Evolutionary conservation across 2,888 invertebrate genomes (phyloP), one percentile per base, ranked within the genome.

Genomic region (Nephrotoma guestfalica): DNA sequence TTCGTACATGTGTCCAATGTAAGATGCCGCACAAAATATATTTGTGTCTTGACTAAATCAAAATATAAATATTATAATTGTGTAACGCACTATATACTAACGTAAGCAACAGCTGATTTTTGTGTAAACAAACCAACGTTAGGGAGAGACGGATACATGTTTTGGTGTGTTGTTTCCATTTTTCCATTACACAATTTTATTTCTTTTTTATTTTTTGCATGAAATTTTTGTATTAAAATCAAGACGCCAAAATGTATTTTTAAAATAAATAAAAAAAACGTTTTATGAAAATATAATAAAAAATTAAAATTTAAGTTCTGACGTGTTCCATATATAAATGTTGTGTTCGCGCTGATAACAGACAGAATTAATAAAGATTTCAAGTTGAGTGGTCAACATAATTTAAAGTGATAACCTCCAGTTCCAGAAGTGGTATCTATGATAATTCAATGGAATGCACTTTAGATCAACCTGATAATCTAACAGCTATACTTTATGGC

Each of bases 401-500:
- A 30, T 30, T 30, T 30, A 3, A 30, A 30, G 30, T 30, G 30
- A 2, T 30, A 30, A 30, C 30, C 30, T 30, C 30, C 30, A 30
- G 30, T 30, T 30, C 30, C 30, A 30, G 30, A 30, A 30, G 30
- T 2, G 30, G 1, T 30, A 30, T 30, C 30, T 30, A 3, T 30
- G 30, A 30, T 30, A 30, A 30, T 30, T 30, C 30, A 30, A 30
- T 30, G 30, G 30, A 2, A 3, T 30, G 30, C 30, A 30, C 30
- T 30, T 30, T 30, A 30, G 30, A 30, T 30, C 30, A 30, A 30
- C 2, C 30, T 89, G 95, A 96, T 90, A 96, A 96, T 92, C 92
- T 96, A 87, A 94, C 96, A 86, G 96, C 96, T 86, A 93, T 96
- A 88, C 92, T 96, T 6, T 93, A 95, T 90, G 95, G 95, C 88